Evolutionary conservation across 2,888 invertebrate species (phyloP), one percentile per base, ranked within the genome.

Genomic region (Drosophila lacicola): DNA sequence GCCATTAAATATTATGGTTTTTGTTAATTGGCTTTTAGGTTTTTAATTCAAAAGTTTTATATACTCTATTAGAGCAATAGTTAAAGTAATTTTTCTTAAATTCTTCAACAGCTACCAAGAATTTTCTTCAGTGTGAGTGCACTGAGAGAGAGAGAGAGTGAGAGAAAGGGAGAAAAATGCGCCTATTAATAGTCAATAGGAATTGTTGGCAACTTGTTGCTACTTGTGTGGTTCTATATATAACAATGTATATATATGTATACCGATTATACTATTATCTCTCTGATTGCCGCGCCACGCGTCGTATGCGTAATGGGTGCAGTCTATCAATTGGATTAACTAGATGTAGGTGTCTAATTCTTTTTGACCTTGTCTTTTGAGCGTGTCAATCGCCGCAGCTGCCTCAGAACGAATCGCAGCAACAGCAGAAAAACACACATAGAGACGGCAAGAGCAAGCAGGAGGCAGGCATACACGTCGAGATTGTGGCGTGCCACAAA

Each of bases 401-500:
- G 14, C n/a, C n/a, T 61, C 9, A 33, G 4, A 10, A 39, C 2
- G 8, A 45, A 21, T 4, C 74, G 68, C 4, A 47, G 8, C 8
- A 78, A 2, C 0, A 54, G 10, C 6, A 44, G 13, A 5, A 50
- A 19, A 0, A 51, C 10, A 13, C n/a, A 19, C 21, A 57, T 1
- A 1, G 0, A 10, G 11, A 55, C 19, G 9, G 8, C 42, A 1
- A 69, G n/a, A 9, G 44, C 10, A 9, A 78, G 19, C 21, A 63
- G 17, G 1, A 86, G 5, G 1, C 45, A 17, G 17, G 58, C 72
- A 25, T 77, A 60, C 2, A 94, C 92, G 82, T 94, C 94, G 8
- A 94, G 21, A 92, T 93, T 93, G 50, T 85, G 89, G 60, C 92
- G 92, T 0, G 91, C 92, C 5, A 93, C 60, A 91, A 93, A 93